A percentile compares a stretch with the other conserved stretches of the same genome.
Conservation (phyloP, 2,113 vertebrate genomes). For the Peromyscus maniculatus region DNA sequence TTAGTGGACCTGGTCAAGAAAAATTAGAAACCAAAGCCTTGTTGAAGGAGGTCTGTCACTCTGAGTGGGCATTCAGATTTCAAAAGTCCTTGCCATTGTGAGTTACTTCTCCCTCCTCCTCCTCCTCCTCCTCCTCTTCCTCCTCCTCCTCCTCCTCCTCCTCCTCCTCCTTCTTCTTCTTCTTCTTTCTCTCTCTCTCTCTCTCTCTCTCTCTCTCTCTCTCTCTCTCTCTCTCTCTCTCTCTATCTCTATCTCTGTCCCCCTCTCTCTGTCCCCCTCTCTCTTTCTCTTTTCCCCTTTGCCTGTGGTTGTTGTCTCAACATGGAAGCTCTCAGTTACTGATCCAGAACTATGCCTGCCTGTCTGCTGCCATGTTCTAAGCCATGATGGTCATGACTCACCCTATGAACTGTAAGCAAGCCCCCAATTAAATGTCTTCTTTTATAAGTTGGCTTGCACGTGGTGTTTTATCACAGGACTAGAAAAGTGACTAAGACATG, state of each 20-base stretch:
- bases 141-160: no score
- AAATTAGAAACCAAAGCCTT: not conserved
- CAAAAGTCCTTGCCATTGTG: not conserved
- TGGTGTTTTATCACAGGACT: not conserved
- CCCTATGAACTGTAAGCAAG: not conserved
- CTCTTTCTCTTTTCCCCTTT: no score
- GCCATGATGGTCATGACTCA: not conserved
- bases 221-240: not conserved
- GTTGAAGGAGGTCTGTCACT: not conserved
- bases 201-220: not conserved
- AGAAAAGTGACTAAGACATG: not conserved
- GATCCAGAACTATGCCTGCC: not conserved
- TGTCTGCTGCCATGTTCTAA: not conserved
- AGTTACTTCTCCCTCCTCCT: not conserved
- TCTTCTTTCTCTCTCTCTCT: not conserved
- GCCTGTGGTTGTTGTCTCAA: not conserved
- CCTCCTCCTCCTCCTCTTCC: not conserved
- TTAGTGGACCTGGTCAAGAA: not conserved
- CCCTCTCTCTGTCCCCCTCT: rapidly evolving
- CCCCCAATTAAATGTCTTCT: not conserved
- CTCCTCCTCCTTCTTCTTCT: no score
- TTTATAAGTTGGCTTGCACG: not conserved
- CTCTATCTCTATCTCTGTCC: not conserved
- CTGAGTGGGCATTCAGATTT: not conserved
- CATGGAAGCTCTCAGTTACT: not conserved